Evolutionary conservation across 1,140 invertebrate genomes (phyloP).

Genomic region (Lasaia peninsularis): DNA sequence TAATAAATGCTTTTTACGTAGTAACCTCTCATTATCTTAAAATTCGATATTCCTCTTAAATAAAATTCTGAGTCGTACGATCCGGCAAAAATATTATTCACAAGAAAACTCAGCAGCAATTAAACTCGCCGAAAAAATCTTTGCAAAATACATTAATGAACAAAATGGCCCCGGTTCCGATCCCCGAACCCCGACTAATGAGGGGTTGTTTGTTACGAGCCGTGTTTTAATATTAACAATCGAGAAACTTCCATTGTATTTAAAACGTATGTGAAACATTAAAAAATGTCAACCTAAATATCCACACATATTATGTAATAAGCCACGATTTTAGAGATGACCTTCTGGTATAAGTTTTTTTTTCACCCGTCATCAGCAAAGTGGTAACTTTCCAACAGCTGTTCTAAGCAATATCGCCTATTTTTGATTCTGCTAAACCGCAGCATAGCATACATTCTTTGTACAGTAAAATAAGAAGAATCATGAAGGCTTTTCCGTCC

Average conservation of each 20-base stretch:
- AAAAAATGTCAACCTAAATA: too few species aligned
- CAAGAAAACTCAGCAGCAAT: conserved; percentile 2
- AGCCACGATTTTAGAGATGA: too few species aligned
- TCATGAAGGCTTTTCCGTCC: too few species aligned
- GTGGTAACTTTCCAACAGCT: too few species aligned
- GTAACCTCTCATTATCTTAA: not conserved
- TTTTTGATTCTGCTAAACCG: too few species aligned
- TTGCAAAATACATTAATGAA: conserved; percentile 8
- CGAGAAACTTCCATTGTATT: not conserved
- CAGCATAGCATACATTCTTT: too few species aligned
- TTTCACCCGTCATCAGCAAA: too few species aligned
- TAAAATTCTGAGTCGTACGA: not conserved
- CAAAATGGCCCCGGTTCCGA: conserved; percentile 1
- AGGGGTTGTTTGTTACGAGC: conserved; percentile 2
- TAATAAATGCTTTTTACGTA: too few species aligned
- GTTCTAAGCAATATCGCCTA: too few species aligned
- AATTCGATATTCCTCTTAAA: not conserved
- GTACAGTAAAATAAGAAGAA: too few species aligned
- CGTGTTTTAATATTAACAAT: not conserved
- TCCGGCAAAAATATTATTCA: not conserved
- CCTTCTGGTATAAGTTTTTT: too few species aligned
- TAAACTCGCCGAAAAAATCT: conserved; percentile 5
- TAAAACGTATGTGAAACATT: not conserved
- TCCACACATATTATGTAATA: too few species aligned
- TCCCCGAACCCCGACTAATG: not conserved